Base-by-base conservation (phyloP, 2,113 vertebrate species). In the Galemys pyrenaicus region DNA sequence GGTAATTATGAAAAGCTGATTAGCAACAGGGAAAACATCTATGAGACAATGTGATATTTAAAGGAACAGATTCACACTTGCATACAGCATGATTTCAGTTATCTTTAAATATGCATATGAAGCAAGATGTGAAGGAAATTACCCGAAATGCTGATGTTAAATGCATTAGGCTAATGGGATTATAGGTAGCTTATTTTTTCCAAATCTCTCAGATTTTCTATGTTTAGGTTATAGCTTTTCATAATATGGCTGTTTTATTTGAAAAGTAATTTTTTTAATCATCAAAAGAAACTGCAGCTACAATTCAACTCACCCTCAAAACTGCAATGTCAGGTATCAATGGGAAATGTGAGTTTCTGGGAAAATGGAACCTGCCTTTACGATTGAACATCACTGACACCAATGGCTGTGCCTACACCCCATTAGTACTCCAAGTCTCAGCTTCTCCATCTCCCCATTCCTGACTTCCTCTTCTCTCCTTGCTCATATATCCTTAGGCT, bases 11-110 rank as follows among this genome's bases (percentile, higher is more conserved):
- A 91, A 92, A 91, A 81, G 30, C 28, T 46, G 28, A 65, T 37
- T 89, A 90, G 90, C 84, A 96, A 86, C 6, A 81, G 87, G 71
- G 39, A 89, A 95, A 89, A 79, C 39, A 65, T 65, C 64, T 86
- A 37, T 67, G 39, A 93, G 67, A 91, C 32, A 94, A 82, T 79
- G 56, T 73, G 56, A 35, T 56, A 75, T 80, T 80, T 87, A 91
- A 91, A 94, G 32, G 85, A 87, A 20, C 77, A 82, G 15, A 88
- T 32, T 32, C 75, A 87, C 8, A 41, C 13, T 51, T 83, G 26
- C 79, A 56, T 79, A 65, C 28, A 81, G 39, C 70, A 6, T 77
- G 30, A 73, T 84, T 92, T 87, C n/a, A 24, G 64, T 41, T 94
- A 58, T 67, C 78, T 80, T 93, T 68, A 95, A 94, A 84, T 88